Evolutionary conservation across 2,113 vertebrate species (phyloP), one percentile per base, ranked within the genome.

Genomic region (Loxodonta africana): DNA sequence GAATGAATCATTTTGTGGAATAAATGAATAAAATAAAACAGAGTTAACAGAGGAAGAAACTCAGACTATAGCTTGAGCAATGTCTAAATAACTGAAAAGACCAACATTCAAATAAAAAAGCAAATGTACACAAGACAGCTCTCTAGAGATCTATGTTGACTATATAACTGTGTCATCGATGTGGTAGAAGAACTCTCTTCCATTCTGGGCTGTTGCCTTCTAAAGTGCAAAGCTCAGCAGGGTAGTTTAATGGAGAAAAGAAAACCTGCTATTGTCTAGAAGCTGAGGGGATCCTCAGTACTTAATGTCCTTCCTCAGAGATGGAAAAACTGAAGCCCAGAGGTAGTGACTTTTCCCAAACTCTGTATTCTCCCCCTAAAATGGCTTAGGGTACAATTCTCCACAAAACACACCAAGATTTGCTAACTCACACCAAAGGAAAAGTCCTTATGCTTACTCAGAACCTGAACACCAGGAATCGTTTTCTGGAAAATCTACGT

Each of bases 21-120:
- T 74, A 30, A 93, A 95, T 95, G 78, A 80, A 63, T 48, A 18
- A 96, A 94, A 88, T 60, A 69, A 83, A 96, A 73, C 6, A 88
- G 48, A 92, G 73, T 87, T n/a, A 84, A 67, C 7, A 91, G 77
- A 88, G 37, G 44, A 69, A 83, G 89, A 86, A 95, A 77, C 21
- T 67, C 25, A 81, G 28, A 62, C 48, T 83, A 4, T 18, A 67
- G 89, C 44, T 91, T 82, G 63, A 92, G 60, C 28, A 81, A 60
- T 76, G 8, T 93, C 78, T 83, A 91, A 89, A 80, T 92, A 92
- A 91, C 57, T 76, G 83, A 84, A 23, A 85, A 91, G 89, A 88
- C 76, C 77, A 65, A 60, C 46, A 48, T 94, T 85, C 30, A 88
- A 46, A 30, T 48, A 63, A 90, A n/a, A 88, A 96, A 83, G 80